These are phyloP conservation scores for Volucella zonaria DNA, from an alignment of 2,888 invertebrate species.

Conservation along the genomic window DNA sequence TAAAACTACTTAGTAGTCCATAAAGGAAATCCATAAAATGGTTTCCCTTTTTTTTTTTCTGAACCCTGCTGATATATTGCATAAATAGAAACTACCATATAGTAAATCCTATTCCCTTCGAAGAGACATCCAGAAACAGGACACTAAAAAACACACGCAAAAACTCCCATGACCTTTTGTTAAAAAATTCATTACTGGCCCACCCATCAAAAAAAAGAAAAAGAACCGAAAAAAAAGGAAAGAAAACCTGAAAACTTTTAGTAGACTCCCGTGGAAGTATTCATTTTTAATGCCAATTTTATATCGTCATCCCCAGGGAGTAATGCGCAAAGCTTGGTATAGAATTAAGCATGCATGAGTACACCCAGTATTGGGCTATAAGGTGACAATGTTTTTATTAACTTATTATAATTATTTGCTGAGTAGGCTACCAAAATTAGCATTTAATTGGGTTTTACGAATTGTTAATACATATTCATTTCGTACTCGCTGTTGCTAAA, in stretches of 20 bases:
- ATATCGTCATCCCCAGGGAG: slow-evolving; percentile 54
- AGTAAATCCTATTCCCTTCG: slow-evolving; percentile 19
- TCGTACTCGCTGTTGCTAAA: slow-evolving; percentile 38
- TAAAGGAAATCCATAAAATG: slow-evolving; percentile 62
- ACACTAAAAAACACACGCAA: slow-evolving; percentile 37
- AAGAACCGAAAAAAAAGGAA: slow-evolving; percentile 27
- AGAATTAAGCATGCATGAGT: slow-evolving; percentile 56
- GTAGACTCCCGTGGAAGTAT: slow-evolving; percentile 67
- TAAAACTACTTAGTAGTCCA: slow-evolving; percentile 69
- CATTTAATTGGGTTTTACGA: slow-evolving; percentile 64
- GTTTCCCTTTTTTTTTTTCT: slow-evolving; percentile 57
- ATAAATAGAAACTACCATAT: slow-evolving; percentile 57
- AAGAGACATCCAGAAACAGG: slow-evolving; percentile 39
- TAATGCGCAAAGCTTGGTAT: slow-evolving; percentile 18
- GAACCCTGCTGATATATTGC: slow-evolving; percentile 68
- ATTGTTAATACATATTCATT: slow-evolving; percentile 56
- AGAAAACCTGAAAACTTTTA: slow-evolving; percentile 57
- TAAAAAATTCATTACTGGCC: slow-evolving; percentile 63
- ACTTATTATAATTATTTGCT: slow-evolving; percentile 55
- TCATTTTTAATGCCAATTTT: slow-evolving; percentile 72
- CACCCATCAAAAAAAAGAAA: slow-evolving; percentile 28
- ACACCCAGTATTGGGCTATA: slow-evolving; percentile 34
- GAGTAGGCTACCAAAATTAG: slow-evolving; percentile 54
- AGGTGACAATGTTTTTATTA: slow-evolving; percentile 26
- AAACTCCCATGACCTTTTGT: slow-evolving; percentile 66